phyloP scores from a whole-genome alignment of 2,797 vertebrate species.

The Falco naumanni region DNA sequence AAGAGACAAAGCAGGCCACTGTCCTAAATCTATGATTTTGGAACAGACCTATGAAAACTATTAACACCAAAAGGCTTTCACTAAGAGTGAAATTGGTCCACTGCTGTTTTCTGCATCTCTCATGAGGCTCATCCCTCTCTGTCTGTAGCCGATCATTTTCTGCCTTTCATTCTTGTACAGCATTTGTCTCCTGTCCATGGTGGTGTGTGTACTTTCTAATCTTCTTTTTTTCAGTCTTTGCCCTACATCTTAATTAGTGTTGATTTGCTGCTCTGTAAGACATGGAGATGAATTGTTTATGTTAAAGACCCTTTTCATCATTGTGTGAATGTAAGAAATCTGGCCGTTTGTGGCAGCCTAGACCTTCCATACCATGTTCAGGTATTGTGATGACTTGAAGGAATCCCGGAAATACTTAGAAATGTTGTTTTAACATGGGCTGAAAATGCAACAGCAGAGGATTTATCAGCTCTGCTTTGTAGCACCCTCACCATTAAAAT shows the following conservation, averaged over 20 bases:
- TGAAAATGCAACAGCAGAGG: not conserved
- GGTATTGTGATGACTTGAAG: not conserved
- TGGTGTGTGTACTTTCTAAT: not conserved
- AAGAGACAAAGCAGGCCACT: not conserved
- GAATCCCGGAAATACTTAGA: not conserved
- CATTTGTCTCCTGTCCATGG: not conserved
- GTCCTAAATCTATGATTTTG: not conserved
- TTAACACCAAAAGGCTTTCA: not conserved
- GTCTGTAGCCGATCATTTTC: not conserved
- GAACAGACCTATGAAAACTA: not conserved
- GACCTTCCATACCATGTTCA: not conserved
- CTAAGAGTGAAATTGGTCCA: not conserved
- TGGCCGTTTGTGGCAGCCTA: not conserved
- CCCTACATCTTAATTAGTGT: not conserved
- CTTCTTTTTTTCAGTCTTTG: not conserved
- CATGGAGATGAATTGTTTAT: not conserved
- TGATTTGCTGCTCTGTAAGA: not conserved
- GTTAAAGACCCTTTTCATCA: not conserved
- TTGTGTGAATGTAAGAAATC: not conserved
- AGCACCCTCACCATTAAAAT: not conserved
- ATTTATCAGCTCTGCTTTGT: not conserved
- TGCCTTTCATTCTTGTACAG: not conserved
- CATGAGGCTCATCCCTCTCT: not conserved
- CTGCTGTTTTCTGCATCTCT: not conserved
- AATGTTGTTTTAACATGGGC: not conserved